Evolutionary conservation across 1,140 invertebrate genomes (phyloP), one percentile per base, ranked within the genome.

Genomic region (Atopsyche davidsoni): DNA sequence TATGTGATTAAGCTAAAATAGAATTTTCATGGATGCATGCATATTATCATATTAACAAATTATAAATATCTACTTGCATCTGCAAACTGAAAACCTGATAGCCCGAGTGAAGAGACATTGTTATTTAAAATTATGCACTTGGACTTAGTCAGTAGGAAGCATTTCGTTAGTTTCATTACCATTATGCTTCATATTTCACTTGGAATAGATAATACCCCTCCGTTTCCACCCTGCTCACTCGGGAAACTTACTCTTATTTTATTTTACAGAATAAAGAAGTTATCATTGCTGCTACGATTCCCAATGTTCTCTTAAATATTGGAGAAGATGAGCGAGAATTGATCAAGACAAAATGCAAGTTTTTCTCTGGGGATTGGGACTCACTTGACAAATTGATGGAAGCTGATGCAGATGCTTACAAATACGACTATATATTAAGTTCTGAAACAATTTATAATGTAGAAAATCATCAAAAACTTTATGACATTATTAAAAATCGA

Each of bases 391-490:
- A 75, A 17, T 62, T 78, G 32, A 63, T 76, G 16, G 48, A 61
- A 38, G 61, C 77, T 31, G 50, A 62, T 21, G 48, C 60, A 34
- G 62, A 77, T 31, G 47, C 61, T 18, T 59, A 73, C 50, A 79
- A 80, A 59, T 95, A 82, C 75, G 89, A 96, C 66, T 62, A 82
- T 16, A 94, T 95, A 60, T 71, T 95, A 2, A 89, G 88, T 4
- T 87, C 87, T 34, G 92, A 95, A 75, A 95, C 92, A 1, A 93
- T 94, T 60, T 95, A 96, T 61, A 92, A 92, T 75, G 63, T 79
- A 28, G 70, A 79, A 1, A 89, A 87, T 70, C 85, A 94, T 63
- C 59, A 66, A 16, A 93, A 92, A 64, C 62, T 95, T 1, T 72
- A 83, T 34, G 59, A 80, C 35, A 65, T 90, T 28, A 83, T 94